These are phyloP conservation scores for Serilophus lunatus DNA, from an alignment of 2,113 vertebrate species.

Conservation along the genomic window DNA sequence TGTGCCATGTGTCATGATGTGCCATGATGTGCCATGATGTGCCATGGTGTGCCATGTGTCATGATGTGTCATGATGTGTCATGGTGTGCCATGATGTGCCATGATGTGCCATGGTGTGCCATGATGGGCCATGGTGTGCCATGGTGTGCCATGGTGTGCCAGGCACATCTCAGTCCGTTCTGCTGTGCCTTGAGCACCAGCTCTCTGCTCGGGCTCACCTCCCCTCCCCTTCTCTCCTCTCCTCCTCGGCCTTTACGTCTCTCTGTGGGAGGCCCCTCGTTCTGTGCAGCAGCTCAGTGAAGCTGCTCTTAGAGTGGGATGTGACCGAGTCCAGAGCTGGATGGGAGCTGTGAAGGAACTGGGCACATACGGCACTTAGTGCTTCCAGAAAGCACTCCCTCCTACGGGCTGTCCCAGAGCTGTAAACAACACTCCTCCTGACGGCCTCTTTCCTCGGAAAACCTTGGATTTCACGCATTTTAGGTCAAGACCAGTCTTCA, in stretches of 20 bases:
- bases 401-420: neutral
- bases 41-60: too few relatives aligned
- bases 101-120: too few relatives aligned
- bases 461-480: accelerated
- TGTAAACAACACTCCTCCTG: neutral
- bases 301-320: neutral
- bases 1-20: too few relatives aligned
- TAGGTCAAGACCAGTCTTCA: neutral
- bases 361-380: neutral
- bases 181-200: neutral
- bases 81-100: too few relatives aligned
- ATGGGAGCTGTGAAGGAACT: neutral
- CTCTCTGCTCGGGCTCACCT: neutral
- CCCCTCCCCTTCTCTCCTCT: neutral
- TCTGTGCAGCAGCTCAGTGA: neutral
- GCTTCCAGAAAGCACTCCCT: neutral
- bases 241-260: neutral
- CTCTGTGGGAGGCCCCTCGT: accelerated
- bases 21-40: too few relatives aligned
- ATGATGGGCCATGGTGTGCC: too few relatives aligned
- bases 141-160: too few relatives aligned
- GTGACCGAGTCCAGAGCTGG: accelerated
- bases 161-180: neutral
- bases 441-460: neutral
- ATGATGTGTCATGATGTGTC: too few relatives aligned